phyloP scores from a whole-genome alignment of 2,113 vertebrate species.

The Clinocottus analis region DNA sequence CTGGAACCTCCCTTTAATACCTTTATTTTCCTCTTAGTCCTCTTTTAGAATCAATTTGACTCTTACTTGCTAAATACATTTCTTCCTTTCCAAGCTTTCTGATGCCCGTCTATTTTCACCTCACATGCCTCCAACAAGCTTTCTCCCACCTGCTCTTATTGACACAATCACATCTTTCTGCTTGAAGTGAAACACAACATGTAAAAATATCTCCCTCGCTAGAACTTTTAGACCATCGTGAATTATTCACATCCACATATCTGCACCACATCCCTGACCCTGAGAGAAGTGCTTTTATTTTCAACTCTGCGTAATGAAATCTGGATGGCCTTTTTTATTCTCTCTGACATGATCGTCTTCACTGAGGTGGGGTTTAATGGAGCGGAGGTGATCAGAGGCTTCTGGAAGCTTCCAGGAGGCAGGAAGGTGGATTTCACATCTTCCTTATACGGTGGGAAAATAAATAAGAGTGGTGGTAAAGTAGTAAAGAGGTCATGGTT shows the following conservation, averaged over 20 bases:
- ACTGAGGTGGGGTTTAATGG: conserved; percentile 60
- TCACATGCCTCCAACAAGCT: background rate
- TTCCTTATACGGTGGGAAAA: background rate
- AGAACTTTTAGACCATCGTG: conserved; percentile 73
- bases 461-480: background rate
- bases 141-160: conserved; percentile 16
- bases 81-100: background rate
- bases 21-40: background rate
- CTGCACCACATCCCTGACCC: conserved; percentile 68
- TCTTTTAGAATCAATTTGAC: background rate
- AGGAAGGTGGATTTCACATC: conserved; percentile 29
- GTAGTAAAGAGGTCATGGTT: conserved; percentile 19
- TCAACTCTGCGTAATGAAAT: conserved; percentile 63
- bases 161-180: conserved; percentile 58
- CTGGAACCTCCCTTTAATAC: background rate
- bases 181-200: conserved; percentile 61
- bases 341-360: conserved; percentile 36
- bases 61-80: background rate
- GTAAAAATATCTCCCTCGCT: conserved; percentile 58
- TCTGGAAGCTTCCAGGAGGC: conserved; percentile 49
- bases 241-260: conserved; percentile 80
- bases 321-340: conserved; percentile 55
- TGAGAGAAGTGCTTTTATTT: conserved; percentile 80
- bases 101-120: conserved; percentile 11
- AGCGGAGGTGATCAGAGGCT: conserved; percentile 56